Base-by-base conservation (phyloP, 2,797 vertebrate genomes). In the Psittacula derbiana region DNA sequence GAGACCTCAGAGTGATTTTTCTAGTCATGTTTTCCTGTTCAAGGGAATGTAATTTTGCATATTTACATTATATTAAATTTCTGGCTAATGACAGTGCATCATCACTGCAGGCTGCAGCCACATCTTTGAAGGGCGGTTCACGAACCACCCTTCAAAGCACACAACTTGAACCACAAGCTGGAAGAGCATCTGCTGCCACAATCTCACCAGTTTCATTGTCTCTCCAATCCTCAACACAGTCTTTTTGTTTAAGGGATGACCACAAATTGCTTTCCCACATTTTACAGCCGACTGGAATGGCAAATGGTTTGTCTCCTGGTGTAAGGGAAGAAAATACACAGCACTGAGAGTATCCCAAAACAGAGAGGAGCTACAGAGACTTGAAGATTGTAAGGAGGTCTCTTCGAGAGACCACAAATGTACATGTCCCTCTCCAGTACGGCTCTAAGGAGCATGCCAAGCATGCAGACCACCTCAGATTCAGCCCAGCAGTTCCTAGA, bases 401-500 rank as follows among this genome's bases (percentile, higher is more conserved):
- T 19, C 41, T 83, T 92, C 80, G 91, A 90, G 75, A 87, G 78
- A 80, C 91, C 75, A 55, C 89, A 87, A 70, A 52, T 2, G 5
- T 24, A 58, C 31, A 23, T 0, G 0, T 12, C 28, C 44, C 43
- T 57, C 84, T 64, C 74, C 67, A 69, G 7, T 4, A 10, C 46
- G 57, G 71, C 92, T 44, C 46, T 11, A 41, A 33, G 7, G 8
- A 53, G 71, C 61, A 83, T 8, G 70, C 84, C 58, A 55, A 70
- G 74, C 55, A 10, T 33, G 60, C 38, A 24, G 74, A 57, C 44
- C 4, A 10, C 85, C 92, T 73, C 64, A n/a, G 67, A 47, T 18
- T 61, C 70, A 74, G 83, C 60, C 89, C 61, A 30, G 65, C 49
- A 67, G 33, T 93, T 95, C 95, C 87, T 91, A 86, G 91, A 95